These are phyloP conservation scores for Ectobius pallidus DNA, from an alignment of 2,888 invertebrate genomes.

Conservation along the genomic window DNA sequence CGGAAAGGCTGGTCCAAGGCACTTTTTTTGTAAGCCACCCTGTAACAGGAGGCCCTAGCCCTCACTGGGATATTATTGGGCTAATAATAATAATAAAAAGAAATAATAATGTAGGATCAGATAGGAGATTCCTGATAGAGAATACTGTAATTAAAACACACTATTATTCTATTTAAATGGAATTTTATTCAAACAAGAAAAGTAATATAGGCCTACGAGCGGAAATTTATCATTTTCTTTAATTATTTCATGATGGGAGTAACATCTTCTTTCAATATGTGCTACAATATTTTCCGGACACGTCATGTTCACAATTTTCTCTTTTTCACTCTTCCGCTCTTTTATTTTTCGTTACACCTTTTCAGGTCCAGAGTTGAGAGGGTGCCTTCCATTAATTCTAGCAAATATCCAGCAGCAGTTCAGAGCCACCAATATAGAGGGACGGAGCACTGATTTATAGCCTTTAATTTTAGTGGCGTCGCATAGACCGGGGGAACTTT, in stretches of 20 bases:
- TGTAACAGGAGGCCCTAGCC: no score
- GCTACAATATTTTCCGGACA: not conserved
- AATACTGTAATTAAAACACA: no score
- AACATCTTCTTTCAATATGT: not conserved
- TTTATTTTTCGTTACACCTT: not conserved
- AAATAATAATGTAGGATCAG: no score
- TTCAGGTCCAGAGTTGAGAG: not conserved
- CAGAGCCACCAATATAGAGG: not conserved
- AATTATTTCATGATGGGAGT: not conserved
- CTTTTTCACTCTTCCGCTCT: not conserved
- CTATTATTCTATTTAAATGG: no score
- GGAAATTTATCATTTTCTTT: no score
- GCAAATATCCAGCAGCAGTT: slow-evolving; percentile 3
- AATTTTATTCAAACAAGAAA: no score
- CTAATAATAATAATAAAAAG: no score
- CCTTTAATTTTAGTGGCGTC: slow-evolving; percentile 16
- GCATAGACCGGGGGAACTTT: not conserved
- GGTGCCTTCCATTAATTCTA: slow-evolving; percentile 8
- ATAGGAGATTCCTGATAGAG: no score
- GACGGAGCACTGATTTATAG: not conserved
- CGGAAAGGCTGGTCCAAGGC: no score
- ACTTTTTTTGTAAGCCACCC: no score
- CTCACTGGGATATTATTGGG: no score
- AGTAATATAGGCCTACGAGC: no score
- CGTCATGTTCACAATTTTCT: not conserved